Evolutionary conservation across 2,888 invertebrate species (phyloP).

Genomic region (Rotaria socialis): DNA sequence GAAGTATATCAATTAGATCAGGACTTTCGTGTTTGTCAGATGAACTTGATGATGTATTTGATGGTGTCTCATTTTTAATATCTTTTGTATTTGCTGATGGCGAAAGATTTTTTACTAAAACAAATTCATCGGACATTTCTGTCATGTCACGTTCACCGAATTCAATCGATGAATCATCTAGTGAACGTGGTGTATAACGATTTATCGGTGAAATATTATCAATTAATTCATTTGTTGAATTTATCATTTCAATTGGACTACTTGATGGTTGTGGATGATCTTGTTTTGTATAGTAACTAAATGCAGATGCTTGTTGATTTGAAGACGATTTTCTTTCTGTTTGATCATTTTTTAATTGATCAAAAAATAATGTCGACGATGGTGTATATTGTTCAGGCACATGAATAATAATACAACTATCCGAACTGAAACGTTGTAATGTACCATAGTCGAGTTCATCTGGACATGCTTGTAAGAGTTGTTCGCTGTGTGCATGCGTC

Average conservation of each 20-base stretch:
- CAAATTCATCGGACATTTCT: slow-evolving; percentile 20
- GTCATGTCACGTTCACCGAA: slow-evolving; percentile 29
- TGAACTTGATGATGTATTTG: slow-evolving; percentile 3
- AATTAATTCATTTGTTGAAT: neutral
- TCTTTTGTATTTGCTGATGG: neutral
- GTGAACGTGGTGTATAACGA: slow-evolving; percentile 20
- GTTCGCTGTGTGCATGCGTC: slow-evolving; percentile 21
- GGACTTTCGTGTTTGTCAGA: neutral
- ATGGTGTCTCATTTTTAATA: neutral
- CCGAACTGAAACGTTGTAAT: slow-evolving; percentile 33
- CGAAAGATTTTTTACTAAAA: neutral
- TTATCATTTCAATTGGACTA: slow-evolving; percentile 13
- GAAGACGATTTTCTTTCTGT: too few relatives aligned
- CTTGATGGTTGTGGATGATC: neutral
- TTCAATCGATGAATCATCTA: slow-evolving; percentile 8
- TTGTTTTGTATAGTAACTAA: slow-evolving; percentile 10
- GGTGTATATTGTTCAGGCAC: slow-evolving; percentile 35
- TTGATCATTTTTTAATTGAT: slow-evolving; percentile 2
- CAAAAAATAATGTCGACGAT: neutral
- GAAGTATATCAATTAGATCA: slow-evolving; percentile 26
- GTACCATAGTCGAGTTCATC: slow-evolving; percentile 23
- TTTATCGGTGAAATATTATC: slow-evolving; percentile 16
- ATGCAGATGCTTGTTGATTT: neutral
- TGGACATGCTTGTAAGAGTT: neutral
- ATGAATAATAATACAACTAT: slow-evolving; percentile 23